Evolutionary conservation across 2,888 invertebrate species (phyloP), one percentile per base, ranked within the genome.

Genomic region (Thysanoteuthis rhombus): DNA sequence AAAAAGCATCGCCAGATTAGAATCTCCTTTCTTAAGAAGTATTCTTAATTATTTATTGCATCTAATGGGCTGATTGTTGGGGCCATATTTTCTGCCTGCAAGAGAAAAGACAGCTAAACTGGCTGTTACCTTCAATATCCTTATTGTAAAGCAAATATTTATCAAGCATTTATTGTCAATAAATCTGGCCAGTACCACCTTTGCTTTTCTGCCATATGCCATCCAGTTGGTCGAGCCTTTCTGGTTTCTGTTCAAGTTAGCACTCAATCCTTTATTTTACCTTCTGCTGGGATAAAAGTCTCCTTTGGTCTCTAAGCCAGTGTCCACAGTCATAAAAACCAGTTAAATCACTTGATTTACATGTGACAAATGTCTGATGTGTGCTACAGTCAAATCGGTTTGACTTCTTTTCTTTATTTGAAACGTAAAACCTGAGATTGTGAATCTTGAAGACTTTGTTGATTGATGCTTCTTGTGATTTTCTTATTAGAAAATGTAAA

Each of bases 321-420:
- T 75, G 75, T 75, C 75, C 75, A 75, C 75, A 75, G n/a, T 75
- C 75, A 75, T 75, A 75, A 75, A 75, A 75, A 75, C n/a, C 75
- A 36, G n/a, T 75, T n/a, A 75, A 75, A 25, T 75, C 75, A n/a
- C 75, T 75, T 75, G n/a, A 52, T 52, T 52, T 52, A 52, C 52
- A 52, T 52, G 52, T 22, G 52, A 52, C 25, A 52, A 52, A 22
- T 52, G 52, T 52, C 52, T 52, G 22, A 22, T 52, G 25, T 52
- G 28, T 22, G 22, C 2, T 52, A 25, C 25, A 52, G 25, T 52
- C 52, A 52, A 52, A 52, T 52, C 25, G 52, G 22, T 28, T 52
- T 25, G 3, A 2, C 5, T 6, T 25, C 22, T 52, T 52, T 52
- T 52, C 5, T 52, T 4, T 25, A 22, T 22, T 52, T 52, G 52